These are phyloP conservation scores for Chromis chromis DNA, from an alignment of 2,797 vertebrate species.

Conservation along the genomic window DNA sequence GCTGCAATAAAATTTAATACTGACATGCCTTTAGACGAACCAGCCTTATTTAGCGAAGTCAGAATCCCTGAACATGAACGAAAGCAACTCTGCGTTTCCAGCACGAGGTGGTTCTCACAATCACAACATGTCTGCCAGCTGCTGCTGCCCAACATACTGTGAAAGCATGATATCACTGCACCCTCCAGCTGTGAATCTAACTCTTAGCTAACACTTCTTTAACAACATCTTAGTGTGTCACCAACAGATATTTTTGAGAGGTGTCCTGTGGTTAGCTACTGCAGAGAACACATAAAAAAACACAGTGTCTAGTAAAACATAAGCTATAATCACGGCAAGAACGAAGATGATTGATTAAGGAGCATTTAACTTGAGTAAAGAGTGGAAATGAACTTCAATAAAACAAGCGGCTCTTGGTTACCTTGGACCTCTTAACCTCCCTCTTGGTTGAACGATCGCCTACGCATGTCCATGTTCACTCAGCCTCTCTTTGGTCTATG, in stretches of 20 bases:
- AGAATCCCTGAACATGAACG: background rate
- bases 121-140: constrained; percentile 24
- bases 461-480: constrained; percentile 61
- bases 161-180: constrained; percentile 38
- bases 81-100: constrained; percentile 4
- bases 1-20: background rate
- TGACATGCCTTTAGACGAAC: background rate
- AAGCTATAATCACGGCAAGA: constrained; percentile 15
- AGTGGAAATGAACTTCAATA: constrained; percentile 16
- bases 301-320: background rate
- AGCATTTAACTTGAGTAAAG: constrained; percentile 35
- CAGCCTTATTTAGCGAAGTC: background rate
- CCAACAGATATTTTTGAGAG: constrained; percentile 41
- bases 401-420: constrained; percentile 48
- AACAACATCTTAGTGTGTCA: constrained; percentile 53
- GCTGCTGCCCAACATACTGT: constrained; percentile 45
- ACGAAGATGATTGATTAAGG: constrained; percentile 24
- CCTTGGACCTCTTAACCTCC: constrained; percentile 51
- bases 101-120: constrained; percentile 20
- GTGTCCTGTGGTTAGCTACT: constrained; percentile 12
- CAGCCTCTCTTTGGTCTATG: constrained; percentile 62
- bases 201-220: constrained; percentile 58
- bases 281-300: background rate
- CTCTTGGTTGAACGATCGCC: constrained; percentile 47
- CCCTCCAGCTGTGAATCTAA: constrained; percentile 65